These are phyloP conservation scores for Timema cristinae DNA, from an alignment of 2,888 invertebrate species.

Conservation along the genomic window DNA sequence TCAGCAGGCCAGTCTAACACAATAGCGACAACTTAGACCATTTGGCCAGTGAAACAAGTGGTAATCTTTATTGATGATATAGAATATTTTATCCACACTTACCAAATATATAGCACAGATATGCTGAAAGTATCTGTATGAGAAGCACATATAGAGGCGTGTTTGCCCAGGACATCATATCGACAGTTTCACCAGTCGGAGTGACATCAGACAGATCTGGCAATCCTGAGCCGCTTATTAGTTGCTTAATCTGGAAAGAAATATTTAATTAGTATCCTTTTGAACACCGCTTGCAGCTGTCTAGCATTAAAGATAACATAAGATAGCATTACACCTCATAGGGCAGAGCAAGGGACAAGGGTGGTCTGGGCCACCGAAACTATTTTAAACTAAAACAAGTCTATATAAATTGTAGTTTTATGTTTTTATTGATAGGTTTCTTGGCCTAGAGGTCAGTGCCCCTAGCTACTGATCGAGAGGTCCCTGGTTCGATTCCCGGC, in stretches of 20 bases:
- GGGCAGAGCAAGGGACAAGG: no score
- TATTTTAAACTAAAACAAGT: neutral
- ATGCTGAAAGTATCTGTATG: constrained; percentile 63
- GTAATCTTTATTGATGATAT: no score
- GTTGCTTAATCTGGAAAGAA: constrained; percentile 48
- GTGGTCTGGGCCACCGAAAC: neutral
- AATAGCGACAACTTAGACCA: no score
- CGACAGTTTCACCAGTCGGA: constrained; percentile 42
- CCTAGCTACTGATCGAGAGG: no score
- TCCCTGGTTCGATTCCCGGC: no score
- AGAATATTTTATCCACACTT: constrained; percentile 20
- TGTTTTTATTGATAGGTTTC: no score
- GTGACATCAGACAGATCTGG: constrained; percentile 46
- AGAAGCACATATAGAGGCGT: constrained; percentile 58
- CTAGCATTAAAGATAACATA: no score
- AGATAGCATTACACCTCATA: no score
- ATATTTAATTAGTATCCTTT: neutral
- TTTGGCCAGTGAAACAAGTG: no score
- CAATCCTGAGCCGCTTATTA: constrained; percentile 41
- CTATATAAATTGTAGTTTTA: neutral
- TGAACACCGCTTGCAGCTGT: no score
- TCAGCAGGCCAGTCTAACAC: no score
- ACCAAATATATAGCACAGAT: constrained; percentile 56
- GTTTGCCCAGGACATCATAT: constrained; percentile 42
- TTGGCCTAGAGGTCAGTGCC: no score